Evolutionary conservation across 2,888 invertebrate species (phyloP), one percentile per base, ranked within the genome.

Genomic region (Drosophila mimica): DNA sequence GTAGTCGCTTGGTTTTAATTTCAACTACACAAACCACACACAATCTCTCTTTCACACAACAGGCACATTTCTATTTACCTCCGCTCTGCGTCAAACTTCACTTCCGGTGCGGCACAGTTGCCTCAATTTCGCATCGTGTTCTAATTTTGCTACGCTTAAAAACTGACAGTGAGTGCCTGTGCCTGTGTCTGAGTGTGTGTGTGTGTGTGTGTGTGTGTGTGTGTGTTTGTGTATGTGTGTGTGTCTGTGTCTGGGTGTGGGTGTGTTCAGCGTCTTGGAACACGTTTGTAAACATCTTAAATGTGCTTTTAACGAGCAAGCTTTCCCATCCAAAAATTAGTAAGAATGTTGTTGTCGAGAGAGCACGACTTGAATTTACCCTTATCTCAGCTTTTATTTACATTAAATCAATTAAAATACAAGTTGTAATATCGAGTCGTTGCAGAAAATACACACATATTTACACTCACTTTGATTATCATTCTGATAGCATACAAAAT

Each of bases 201-300:
- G 38, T 30, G 31, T 34, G 48, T 38, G 51, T 70, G 59, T 56
- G 57, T 2, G 38, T 30, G 31, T 34, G 48, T 38, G 51, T 70
- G 59, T 56, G 57, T 2, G 36, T 0, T 3, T n/a, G 40, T 40
- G n/a, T 40, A 2, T 9, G 9, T 8, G 40, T 40, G 40, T 40
- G 9, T 38, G 51, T 70, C 59, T 56, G 56, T 2, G 36, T 0
- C 6, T n/a, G 40, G 9, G n/a, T n/a, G 25, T 25, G 70, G 31
- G 33, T 33, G 33, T 81, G 74, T 74, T 69, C 60, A 67, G 70
- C 40, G 83, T 76, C 86, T 86, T 69, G 68, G 75, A 81, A 88
- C 83, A 89, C 86, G 83, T 87, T 85, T 87, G 83, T 85, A 87
- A 87, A 88, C 88, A 89, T 87, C 88, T 87, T 83, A 89, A 89